Conservation (phyloP, 2,797 vertebrate genomes). For the Chaetodon trifasciatus region DNA sequence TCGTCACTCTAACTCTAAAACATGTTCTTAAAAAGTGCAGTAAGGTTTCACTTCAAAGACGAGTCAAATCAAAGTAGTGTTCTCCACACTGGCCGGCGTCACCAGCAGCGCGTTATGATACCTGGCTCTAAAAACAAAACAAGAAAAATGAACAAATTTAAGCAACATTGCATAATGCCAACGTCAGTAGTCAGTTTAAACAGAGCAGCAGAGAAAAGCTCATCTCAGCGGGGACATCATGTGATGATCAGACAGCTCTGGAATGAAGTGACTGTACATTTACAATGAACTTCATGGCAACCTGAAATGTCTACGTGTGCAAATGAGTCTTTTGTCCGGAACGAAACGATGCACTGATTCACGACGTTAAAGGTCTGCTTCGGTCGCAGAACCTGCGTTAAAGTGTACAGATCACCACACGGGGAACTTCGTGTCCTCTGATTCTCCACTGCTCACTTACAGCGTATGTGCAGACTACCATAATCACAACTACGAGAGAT, state of each 20-base stretch:
- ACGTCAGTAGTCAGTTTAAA: constrained; percentile 67
- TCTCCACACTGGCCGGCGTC: constrained; percentile 62
- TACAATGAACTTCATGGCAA: constrained; percentile 68
- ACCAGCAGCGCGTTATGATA: constrained; percentile 54
- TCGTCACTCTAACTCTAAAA: constrained; percentile 76
- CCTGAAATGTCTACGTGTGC: constrained; percentile 79
- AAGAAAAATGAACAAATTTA: background rate
- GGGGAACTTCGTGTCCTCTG: constrained; percentile 24
- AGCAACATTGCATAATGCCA: constrained; percentile 60
- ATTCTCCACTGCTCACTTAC: constrained; percentile 47
- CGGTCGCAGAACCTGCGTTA: constrained; percentile 49
- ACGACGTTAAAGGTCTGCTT: constrained; percentile 42
- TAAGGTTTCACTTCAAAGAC: constrained; percentile 75
- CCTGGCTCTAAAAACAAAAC: constrained; percentile 37
- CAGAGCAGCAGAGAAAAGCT: constrained; percentile 63
- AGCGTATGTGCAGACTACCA: constrained; percentile 46
- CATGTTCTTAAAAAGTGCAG: constrained; percentile 84
- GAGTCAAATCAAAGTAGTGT: constrained; percentile 73
- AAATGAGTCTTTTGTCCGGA: constrained; percentile 71
- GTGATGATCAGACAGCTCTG: constrained; percentile 59
- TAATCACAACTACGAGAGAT: constrained; percentile 62
- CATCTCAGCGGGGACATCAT: constrained; percentile 52
- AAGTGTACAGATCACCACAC: constrained; percentile 22
- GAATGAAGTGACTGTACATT: constrained; percentile 71
- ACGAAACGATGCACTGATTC: constrained; percentile 45